phyloP scores from a whole-genome alignment of 1,140 invertebrate genomes.

The Battus philenor region DNA sequence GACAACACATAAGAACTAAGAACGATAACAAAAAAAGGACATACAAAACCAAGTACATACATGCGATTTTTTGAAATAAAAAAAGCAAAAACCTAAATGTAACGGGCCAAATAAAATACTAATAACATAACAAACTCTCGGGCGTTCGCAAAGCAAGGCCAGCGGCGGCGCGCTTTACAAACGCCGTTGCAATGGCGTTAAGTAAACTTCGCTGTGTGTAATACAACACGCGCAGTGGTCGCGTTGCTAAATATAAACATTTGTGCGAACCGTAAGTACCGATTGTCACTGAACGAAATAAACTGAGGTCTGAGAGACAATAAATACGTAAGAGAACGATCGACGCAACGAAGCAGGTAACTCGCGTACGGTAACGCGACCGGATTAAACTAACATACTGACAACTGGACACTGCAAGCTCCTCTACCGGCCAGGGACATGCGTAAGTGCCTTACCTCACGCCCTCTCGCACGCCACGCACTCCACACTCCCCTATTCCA shows the following conservation, averaged over 20 bases:
- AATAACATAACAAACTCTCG: background rate
- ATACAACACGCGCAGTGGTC: constrained; percentile 42
- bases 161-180: constrained; percentile 9
- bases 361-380: constrained; percentile 32
- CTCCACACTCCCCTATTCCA: constrained; percentile 21
- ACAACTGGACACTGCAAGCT: constrained; percentile 63
- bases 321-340: constrained; percentile 5
- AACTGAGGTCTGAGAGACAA: constrained; percentile 10
- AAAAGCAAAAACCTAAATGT: constrained; percentile 11
- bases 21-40: constrained; percentile 12
- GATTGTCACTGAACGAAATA: constrained; percentile 25
- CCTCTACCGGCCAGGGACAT: constrained; percentile 28
- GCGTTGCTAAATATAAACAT: constrained; percentile 53
- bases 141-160: background rate
- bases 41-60: constrained; percentile 11
- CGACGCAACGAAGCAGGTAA: constrained; percentile 30
- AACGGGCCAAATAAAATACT: constrained; percentile 13
- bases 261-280: constrained; percentile 70
- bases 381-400: constrained; percentile 17
- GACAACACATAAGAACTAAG: constrained; percentile 10
- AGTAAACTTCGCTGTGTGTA: constrained; percentile 59
- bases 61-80: constrained; percentile 9
- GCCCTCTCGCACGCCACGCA: constrained; percentile 1
- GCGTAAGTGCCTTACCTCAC: constrained; percentile 17
- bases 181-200: constrained; percentile 27